phyloP scores from a whole-genome alignment of 2,888 invertebrate genomes.

The Plemyria rubiginata region DNA sequence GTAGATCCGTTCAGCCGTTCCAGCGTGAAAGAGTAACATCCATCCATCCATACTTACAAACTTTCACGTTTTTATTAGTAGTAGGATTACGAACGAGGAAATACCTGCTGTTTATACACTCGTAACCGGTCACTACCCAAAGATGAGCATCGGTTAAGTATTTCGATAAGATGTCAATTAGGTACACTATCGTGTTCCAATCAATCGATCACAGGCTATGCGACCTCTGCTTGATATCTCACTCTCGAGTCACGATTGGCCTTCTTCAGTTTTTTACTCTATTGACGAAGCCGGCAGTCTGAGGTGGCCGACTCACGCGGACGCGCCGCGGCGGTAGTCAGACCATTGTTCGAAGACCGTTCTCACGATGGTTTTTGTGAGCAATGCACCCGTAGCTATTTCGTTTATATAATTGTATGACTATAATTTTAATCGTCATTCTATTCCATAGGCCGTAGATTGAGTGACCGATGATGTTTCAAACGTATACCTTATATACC shows the following conservation, averaged over 20 bases:
- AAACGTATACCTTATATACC: background rate
- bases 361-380: conserved; percentile 75
- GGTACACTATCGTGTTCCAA: conserved; percentile 44
- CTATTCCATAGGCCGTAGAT: conserved; percentile 38
- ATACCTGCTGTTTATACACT: too few relatives aligned
- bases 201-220: conserved; percentile 50
- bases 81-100: too few relatives aligned
- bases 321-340: conserved; percentile 46
- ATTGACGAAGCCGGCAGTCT: conserved; percentile 57
- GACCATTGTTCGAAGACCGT: conserved; percentile 63
- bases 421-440: conserved; percentile 61
- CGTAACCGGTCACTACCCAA: background rate
- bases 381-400: conserved; percentile 66
- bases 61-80: too few relatives aligned
- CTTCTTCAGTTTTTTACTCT: conserved; percentile 57
- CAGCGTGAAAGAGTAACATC: too few relatives aligned
- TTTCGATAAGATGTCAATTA: conserved; percentile 48
- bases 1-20: too few relatives aligned
- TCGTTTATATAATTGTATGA: conserved; percentile 63
- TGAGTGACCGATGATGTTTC: conserved; percentile 34
- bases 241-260: conserved; percentile 63
- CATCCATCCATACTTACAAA: too few relatives aligned
- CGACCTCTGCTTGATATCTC: conserved; percentile 61
- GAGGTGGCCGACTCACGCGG: conserved; percentile 54
- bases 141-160: background rate